Evolutionary conservation across 1,140 invertebrate species (phyloP), one percentile per base, ranked within the genome.

Genomic region (Heterodera carotae): DNA sequence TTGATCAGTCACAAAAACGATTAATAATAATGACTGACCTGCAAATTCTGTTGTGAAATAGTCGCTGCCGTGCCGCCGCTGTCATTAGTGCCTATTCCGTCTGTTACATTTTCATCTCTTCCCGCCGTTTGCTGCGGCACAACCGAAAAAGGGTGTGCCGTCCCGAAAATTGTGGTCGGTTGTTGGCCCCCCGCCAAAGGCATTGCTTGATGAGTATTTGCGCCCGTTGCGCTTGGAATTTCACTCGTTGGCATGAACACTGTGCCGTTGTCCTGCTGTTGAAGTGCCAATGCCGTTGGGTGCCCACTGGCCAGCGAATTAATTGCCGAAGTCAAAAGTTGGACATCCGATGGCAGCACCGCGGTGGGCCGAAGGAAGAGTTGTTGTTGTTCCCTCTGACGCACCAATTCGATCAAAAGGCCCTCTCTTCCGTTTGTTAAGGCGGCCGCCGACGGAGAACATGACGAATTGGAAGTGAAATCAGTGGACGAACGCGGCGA

Each of bases 31-130:
- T 22, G 29, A 39, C 12, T 27, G 64, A 74, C 72, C 72, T 74
- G 72, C 59, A 74, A 27, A 33, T 74, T 74, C 29, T 56, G 27
- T 2, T 74, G 72, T 1, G 72, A 74, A 59, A 74, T 74, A 15
- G 72, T 39, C 72, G 33, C 69, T 15, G 34, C 25, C 36, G 25
- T 6, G 43, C 69, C 10, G 59, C 48, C n/a, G 59, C 8, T 48
- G 27, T 29, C 18, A 15, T 2, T 69, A 18, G n/a, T n/a, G n/a
- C n/a, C n/a, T n/a, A n/a, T n/a, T n/a, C n/a, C n/a, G n/a, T n/a
- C 2, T 3, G 15, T 29, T 2, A 7, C 12, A 31, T 71, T 27
- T 43, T 70, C 27, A 7, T n/a, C 39, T 22, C 59, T 71, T 25
- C 31, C 59, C 22, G 4, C 22, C 48, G 48, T 56, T 18, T 22